These are phyloP conservation scores for Athalia circularis DNA, from an alignment of 2,888 invertebrate genomes.

Conservation along the genomic window DNA sequence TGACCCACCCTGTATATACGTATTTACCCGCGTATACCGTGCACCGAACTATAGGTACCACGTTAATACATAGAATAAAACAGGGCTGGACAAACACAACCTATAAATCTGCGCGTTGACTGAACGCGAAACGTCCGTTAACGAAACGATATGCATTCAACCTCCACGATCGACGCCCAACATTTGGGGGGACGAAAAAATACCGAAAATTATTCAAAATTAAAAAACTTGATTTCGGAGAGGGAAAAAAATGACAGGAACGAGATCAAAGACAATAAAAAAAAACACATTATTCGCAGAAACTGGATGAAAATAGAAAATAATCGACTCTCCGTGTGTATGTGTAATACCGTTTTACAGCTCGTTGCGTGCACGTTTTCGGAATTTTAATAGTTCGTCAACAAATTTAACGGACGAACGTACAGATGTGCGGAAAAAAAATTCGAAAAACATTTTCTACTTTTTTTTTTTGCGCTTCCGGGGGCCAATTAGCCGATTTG, in stretches of 20 bases:
- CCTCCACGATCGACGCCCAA: not conserved
- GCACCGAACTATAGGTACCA: too few species aligned
- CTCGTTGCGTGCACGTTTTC: not conserved
- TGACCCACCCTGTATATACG: too few species aligned
- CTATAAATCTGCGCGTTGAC: conserved; percentile 21
- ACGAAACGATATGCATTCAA: conserved; percentile 35
- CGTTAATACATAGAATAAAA: too few species aligned
- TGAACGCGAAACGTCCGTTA: conserved; percentile 17
- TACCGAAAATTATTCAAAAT: not conserved
- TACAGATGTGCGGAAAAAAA: not conserved
- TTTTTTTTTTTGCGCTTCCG: not conserved
- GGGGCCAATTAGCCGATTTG: not conserved
- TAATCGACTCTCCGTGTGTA: too few species aligned
- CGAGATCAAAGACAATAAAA: too few species aligned
- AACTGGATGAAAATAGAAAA: too few species aligned
- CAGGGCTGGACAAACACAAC: not conserved
- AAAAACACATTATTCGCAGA: too few species aligned
- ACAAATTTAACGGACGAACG: conserved; percentile 15
- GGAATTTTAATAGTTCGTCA: not conserved
- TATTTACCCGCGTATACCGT: too few species aligned
- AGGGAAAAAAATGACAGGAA: too few species aligned
- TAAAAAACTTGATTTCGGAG: not conserved
- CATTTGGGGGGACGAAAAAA: not conserved
- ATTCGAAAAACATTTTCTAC: not conserved
- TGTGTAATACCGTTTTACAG: too few species aligned